These are phyloP conservation scores for Uloborus diversus DNA, from an alignment of 1,140 invertebrate species.

Conservation along the genomic window DNA sequence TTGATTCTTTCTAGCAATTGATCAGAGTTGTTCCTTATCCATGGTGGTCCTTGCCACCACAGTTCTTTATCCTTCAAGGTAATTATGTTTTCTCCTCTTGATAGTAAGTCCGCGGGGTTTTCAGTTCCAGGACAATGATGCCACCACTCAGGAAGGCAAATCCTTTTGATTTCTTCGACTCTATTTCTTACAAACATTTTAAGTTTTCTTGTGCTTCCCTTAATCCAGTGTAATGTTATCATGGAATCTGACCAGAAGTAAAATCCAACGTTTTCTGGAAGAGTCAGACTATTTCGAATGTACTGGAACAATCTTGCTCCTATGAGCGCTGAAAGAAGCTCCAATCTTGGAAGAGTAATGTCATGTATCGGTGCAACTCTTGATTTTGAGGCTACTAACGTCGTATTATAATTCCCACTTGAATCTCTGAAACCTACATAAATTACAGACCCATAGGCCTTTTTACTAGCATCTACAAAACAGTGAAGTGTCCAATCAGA, in stretches of 20 bases:
- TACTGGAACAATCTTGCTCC: not conserved
- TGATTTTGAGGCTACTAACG: not conserved
- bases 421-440: too few relatives aligned
- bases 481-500: too few relatives aligned
- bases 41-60: not conserved
- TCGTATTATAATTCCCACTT: too few relatives aligned
- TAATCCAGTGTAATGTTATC: not conserved
- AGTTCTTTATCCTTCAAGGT: not conserved
- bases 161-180: not conserved
- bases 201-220: not conserved
- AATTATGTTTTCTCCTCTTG: not conserved
- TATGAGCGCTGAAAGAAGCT: constrained; percentile 9
- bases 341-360: not conserved
- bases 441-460: too few relatives aligned
- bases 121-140: not conserved
- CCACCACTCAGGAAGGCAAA: not conserved
- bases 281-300: not conserved
- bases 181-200: not conserved
- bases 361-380: not conserved
- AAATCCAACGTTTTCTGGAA: not conserved
- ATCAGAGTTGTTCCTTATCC: not conserved
- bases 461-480: too few relatives aligned
- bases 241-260: not conserved
- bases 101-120: not conserved
- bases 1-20: too few relatives aligned